These are phyloP conservation scores for Phyllopteryx taeniolatus DNA, from an alignment of 2,113 vertebrate species.

Conservation along the genomic window DNA sequence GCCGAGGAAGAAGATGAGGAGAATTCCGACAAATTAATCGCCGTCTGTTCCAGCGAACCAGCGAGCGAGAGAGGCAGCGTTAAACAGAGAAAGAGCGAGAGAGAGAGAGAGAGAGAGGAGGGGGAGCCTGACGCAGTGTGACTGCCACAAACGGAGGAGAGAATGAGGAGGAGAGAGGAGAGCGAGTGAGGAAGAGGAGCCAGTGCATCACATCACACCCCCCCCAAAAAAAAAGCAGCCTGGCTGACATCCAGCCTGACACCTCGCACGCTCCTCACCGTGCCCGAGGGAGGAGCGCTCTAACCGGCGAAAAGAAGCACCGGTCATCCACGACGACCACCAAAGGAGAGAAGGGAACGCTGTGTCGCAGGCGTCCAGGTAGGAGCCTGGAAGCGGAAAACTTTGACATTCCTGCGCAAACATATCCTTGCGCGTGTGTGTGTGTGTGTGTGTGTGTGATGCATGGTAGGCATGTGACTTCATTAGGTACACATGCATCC, in stretches of 20 bases:
- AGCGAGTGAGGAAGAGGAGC: constrained; percentile 49
- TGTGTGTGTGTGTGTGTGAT: constrained; percentile 11
- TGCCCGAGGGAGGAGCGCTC: not conserved
- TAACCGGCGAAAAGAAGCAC: not conserved
- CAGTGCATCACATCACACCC: constrained; percentile 44
- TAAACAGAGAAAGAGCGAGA: constrained; percentile 13
- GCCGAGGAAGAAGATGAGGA: not conserved
- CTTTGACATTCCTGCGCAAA: constrained; percentile 52
- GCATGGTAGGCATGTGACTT: constrained; percentile 16
- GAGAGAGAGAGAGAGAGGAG: constrained; percentile 23
- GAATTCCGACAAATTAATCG: constrained; percentile 59
- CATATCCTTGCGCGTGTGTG: not conserved
- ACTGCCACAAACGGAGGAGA: constrained; percentile 57
- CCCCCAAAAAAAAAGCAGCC: constrained; percentile 32
- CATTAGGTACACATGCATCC: not conserved
- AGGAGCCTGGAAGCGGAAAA: constrained; percentile 17
- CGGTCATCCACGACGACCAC: not conserved
- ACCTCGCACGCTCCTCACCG: constrained; percentile 7
- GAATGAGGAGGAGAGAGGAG: constrained; percentile 48
- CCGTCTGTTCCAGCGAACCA: constrained; percentile 45
- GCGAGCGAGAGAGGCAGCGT: constrained; percentile 12
- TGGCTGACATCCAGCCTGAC: constrained; percentile 1
- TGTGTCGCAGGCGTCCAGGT: not conserved
- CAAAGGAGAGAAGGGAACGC: not conserved
- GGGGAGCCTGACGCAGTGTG: constrained; percentile 69